Evolutionary conservation across 2,888 invertebrate species (phyloP), one percentile per base, ranked within the genome.

Genomic region (Himalopsyche tibetana): DNA sequence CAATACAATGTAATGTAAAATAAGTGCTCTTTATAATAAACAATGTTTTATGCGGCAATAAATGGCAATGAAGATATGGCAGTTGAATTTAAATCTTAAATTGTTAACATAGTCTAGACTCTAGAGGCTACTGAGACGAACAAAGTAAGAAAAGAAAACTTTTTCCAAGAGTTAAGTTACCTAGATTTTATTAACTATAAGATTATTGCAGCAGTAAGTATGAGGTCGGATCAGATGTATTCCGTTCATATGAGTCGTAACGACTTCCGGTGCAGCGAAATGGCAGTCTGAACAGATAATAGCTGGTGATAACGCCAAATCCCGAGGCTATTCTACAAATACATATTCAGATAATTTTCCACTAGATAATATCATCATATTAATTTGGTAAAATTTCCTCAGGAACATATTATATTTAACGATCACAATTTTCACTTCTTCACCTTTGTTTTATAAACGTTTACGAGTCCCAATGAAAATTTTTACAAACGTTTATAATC

Each of bases 261-360:
- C 63, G 63, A 19, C 63, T 63, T 19, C 63, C 63, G 63, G 63
- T 63, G 63, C 19, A 63, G 28, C 63, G 63, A 19, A 63, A 63
- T 63, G 63, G 63, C 63, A 63, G 63, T 63, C 63, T 63, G 63
- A 63, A 63, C 63, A 63, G n/a, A 63, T 63, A 63, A 63, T 28
- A 28, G 63, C 63, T 63, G 63, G 63, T 28, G 63, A 63, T 63
- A 63, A 19, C 63, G 63, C 63, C 63, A 63, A 63, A 63, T 63
- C 63, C 63, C 63, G 19, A 63, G 19, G 63, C 63, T 19, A 63
- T 63, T 63, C 19, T 19, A 19, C 19, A 28, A 19, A 63, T 2
- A 63, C 15, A 6, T 63, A 19, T 63, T 19, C 63, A 19, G 63
- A 63, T 28, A 63, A 63, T 63, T 63, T 63, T 63, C 63, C 63